Base-by-base conservation (phyloP, 1,140 invertebrate species). In the Kradibia gibbosae region DNA sequence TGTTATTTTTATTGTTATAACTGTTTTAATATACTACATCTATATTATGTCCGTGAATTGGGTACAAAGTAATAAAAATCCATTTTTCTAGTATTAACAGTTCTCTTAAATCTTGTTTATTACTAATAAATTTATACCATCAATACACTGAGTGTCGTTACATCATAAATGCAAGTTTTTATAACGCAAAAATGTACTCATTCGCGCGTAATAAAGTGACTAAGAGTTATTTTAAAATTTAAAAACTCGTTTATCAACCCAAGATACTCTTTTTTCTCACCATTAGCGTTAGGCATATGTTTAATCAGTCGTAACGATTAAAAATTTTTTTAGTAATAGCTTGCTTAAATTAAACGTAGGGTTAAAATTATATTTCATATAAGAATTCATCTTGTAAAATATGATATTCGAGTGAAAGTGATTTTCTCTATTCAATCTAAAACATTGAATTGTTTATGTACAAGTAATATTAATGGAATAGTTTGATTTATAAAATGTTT, bases 71-170 rank as follows among this genome's bases (percentile, higher is more conserved):
- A 22, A 67, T 67, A 39, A 67, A 67, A 39, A 67, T 36, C 17
- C 7, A 39, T 39, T 67, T 67, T 39, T 67, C 62, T 67, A n/a
- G 34, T 36, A 67, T 39, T 67, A 67, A 39, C 34, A 39, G 34
- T 39, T 39, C 34, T 67, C 34, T 22, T 67, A 65, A 67, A 67
- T 67, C 62, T 39, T 39, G 5, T 67, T 67, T 67, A 67, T 67
- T 39, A n/a, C 34, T 67, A n/a, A 67, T 67, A 67, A 67, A 67
- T 39, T 67, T 39, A 22, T n/a, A 39, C 7, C 34, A 67, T 67
- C 62, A 3, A 39, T 39, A 10, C n/a, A 67, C 5, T 36, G 13
- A 67, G 34, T 10, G 11, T 67, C 34, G 20, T 65, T 36, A 39
- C 36, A 22, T 67, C 34, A n/a, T 39, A 67, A 67, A n/a, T 20